Base-by-base conservation (phyloP, 1,140 invertebrate genomes). In the Cecropterus lyciades region DNA sequence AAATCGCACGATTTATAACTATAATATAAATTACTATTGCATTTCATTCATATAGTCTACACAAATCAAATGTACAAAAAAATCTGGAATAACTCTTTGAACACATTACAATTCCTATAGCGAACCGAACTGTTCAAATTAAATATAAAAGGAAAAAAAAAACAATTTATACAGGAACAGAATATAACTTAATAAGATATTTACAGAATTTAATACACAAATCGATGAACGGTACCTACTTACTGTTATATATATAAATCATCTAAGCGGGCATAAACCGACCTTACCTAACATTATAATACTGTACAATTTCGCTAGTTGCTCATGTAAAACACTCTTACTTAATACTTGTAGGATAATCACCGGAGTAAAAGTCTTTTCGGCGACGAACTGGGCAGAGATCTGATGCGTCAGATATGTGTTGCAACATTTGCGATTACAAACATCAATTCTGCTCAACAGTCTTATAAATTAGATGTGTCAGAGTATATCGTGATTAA, bases 1-100 rank as follows among this genome's bases (percentile, higher is more conserved):
- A 92, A 80, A 69, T 85, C 75, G 76, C 75, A 81, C 71, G 72
- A 79, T 80, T 83, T 82, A 82, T 73, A 80, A 73, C 84, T 87
- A 89, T 84, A 79, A 86, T 85, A 92, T 92, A 92, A 92, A 88
- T 92, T 90, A 92, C 89, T 92, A 90, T 92, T 92, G 89, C 87
- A 84, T 86, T 89, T 82, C 79, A 77, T 80, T 85, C 74, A 80
- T 86, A 86, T 57, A 80, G 69, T 80, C 84, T 89, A 89, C 79
- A 79, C 73, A 80, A 89, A 87, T 83, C 80, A 82, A 91, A 92
- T 90, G 76, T 89, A 92, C 87, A 89, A 84, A 82, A 73, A 79
- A 76, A n/a, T 80, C 67, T 75, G 79, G 66, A 78, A 81, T 83
- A 79, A 75, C 70, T 76, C 72, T 84, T 82, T 84, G 82, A 89